A percentile compares a stretch with the other conserved stretches of the same genome.
Evolutionary conservation across 2,113 vertebrate species (phyloP).

Genomic region (Hystrix cristata): DNA sequence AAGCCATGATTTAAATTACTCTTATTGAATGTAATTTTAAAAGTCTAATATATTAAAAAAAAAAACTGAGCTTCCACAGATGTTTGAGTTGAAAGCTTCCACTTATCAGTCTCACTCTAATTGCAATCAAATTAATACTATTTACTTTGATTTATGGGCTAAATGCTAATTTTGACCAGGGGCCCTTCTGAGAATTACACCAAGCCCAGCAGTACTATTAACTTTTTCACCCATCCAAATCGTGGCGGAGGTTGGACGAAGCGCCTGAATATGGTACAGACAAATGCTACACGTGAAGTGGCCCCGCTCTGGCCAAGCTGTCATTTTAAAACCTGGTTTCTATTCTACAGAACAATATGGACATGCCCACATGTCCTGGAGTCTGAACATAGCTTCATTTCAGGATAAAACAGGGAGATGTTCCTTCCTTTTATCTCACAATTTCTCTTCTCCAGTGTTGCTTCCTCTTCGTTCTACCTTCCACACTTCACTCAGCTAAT

Average conservation of each 20-base stretch:
- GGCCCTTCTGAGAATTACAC: conserved; percentile 30
- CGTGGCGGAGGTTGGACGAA: background rate
- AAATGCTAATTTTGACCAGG: conserved; percentile 66
- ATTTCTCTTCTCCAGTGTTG: background rate
- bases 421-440: background rate
- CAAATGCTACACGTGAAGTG: background rate
- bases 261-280: background rate
- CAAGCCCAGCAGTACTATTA: background rate
- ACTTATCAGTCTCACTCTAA: conserved; percentile 75
- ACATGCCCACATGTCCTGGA: background rate
- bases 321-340: background rate
- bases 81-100: conserved; percentile 76
- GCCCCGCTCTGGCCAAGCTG: background rate
- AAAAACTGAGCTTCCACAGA: conserved; percentile 57
- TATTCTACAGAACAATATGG: background rate
- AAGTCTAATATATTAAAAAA: conserved; percentile 67
- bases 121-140: conserved; percentile 75
- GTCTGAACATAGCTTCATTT: background rate
- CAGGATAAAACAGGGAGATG: background rate
- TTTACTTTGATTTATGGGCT: conserved; percentile 76
- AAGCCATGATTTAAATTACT: conserved; percentile 68
- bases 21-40: conserved; percentile 64
- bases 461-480: background rate
- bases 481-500: background rate
- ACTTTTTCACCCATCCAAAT: background rate